Conservation (phyloP, 37 sponge, comb jelly and placozoan species). For the Halisarca cf. caerulea region DNA sequence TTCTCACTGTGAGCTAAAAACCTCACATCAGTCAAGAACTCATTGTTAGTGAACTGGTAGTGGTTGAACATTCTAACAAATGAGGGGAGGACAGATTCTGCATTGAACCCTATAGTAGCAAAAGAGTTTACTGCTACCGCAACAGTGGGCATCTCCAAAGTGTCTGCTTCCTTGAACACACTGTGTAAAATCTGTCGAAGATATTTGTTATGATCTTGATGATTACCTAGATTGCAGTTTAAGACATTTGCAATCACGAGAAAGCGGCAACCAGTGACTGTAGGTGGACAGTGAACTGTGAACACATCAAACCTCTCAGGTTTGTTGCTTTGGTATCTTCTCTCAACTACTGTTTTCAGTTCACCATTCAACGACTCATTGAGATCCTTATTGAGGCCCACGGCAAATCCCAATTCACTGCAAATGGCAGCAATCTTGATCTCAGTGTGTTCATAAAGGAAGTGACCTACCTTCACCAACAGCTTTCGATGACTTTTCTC, state of each 20-base stretch:
- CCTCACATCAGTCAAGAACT: slow-evolving; percentile 23
- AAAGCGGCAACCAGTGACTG: background rate
- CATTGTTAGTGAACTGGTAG: slow-evolving; percentile 21
- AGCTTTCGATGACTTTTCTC: slow-evolving; percentile 10
- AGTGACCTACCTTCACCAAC: slow-evolving; percentile 11
- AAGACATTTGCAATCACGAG: slow-evolving; percentile 9
- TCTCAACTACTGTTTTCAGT: background rate
- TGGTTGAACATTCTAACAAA: background rate
- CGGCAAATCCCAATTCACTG: slow-evolving; percentile 16
- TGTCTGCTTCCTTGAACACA: slow-evolving; percentile 31
- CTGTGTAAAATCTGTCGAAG: slow-evolving; percentile 16
- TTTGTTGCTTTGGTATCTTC: slow-evolving; percentile 14
- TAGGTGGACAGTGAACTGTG: slow-evolving; percentile 10
- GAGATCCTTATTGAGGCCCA: background rate
- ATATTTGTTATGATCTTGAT: background rate
- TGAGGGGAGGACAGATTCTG: background rate
- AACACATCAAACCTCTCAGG: slow-evolving; percentile 30
- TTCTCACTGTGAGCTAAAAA: background rate
- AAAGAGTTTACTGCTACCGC: slow-evolving; percentile 10
- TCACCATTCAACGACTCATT: slow-evolving; percentile 5
- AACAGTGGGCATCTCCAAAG: slow-evolving; percentile 27
- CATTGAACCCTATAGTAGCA: slow-evolving; percentile 1
- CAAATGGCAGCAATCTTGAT: slow-evolving; percentile 21
- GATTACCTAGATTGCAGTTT: background rate
- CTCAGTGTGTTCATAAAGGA: slow-evolving; percentile 15